These are phyloP conservation scores for Nephrotoma appendiculata DNA, from an alignment of 2,888 invertebrate species.

Conservation along the genomic window DNA sequence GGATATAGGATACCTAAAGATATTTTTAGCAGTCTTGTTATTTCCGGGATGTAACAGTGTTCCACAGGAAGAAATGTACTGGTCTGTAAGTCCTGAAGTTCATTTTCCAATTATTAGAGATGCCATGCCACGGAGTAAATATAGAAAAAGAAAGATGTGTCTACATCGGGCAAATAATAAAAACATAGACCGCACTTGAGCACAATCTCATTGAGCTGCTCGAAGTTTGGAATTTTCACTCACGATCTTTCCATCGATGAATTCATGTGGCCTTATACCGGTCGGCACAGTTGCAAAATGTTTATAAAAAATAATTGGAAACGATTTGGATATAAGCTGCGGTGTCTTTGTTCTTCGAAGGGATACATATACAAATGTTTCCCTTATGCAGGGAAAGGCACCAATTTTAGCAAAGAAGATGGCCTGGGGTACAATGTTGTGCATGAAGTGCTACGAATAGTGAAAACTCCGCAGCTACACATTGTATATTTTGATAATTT, in stretches of 20 bases:
- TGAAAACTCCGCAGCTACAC: no score
- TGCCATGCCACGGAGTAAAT: no score
- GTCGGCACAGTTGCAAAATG: background rate
- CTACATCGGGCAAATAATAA: background rate
- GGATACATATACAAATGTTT: no score
- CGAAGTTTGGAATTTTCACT: no score
- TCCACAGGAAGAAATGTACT: background rate
- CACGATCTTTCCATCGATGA: background rate
- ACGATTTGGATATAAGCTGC: background rate
- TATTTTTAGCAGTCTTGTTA: background rate
- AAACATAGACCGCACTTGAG: background rate
- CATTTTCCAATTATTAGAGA: background rate
- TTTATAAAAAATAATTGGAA: background rate
- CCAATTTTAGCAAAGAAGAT: no score
- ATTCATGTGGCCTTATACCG: background rate
- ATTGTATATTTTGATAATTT: no score
- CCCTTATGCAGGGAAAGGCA: no score
- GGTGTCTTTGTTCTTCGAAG: no score
- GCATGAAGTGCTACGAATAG: no score
- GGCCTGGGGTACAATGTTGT: no score
- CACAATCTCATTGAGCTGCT: no score
- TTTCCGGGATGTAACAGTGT: background rate
- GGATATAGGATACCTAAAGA: background rate
- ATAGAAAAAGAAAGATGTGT: background rate
- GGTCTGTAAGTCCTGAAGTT: background rate